These are phyloP conservation scores for Paratilapia polleni DNA, from an alignment of 2,113 vertebrate species.

Conservation along the genomic window DNA sequence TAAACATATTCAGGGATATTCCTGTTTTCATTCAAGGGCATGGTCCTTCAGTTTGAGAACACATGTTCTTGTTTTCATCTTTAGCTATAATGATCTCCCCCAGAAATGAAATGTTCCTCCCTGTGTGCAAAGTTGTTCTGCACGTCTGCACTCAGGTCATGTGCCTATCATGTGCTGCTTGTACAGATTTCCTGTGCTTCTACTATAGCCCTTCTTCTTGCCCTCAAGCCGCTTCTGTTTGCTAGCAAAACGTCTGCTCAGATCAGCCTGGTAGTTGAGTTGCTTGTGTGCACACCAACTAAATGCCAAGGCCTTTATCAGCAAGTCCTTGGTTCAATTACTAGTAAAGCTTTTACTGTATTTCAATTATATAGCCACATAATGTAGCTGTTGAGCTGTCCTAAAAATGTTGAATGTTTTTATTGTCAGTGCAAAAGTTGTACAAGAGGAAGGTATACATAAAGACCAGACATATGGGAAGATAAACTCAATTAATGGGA, in stretches of 20 bases:
- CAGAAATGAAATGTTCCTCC: neutral
- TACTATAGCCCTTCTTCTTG: neutral
- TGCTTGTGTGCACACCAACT: neutral
- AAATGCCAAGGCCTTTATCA: neutral
- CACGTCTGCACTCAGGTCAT: neutral
- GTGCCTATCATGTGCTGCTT: neutral
- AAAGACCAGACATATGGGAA: neutral
- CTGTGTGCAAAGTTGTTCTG: neutral
- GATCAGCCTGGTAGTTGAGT: neutral
- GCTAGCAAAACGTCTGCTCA: no score
- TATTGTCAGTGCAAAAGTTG: neutral
- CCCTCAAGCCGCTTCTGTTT: neutral
- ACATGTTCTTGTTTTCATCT: neutral
- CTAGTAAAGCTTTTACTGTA: neutral
- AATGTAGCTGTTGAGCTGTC: neutral
- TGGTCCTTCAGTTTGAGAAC: neutral
- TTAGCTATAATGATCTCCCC: neutral
- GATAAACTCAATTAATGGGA: neutral
- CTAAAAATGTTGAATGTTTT: neutral
- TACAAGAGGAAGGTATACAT: neutral
- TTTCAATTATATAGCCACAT: neutral
- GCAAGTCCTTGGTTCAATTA: neutral
- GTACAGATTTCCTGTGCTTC: neutral
- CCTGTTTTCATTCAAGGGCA: neutral
- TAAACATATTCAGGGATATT: neutral